phyloP scores from a whole-genome alignment of 2,113 vertebrate species.

The Poeciliopsis occidentalis region DNA sequence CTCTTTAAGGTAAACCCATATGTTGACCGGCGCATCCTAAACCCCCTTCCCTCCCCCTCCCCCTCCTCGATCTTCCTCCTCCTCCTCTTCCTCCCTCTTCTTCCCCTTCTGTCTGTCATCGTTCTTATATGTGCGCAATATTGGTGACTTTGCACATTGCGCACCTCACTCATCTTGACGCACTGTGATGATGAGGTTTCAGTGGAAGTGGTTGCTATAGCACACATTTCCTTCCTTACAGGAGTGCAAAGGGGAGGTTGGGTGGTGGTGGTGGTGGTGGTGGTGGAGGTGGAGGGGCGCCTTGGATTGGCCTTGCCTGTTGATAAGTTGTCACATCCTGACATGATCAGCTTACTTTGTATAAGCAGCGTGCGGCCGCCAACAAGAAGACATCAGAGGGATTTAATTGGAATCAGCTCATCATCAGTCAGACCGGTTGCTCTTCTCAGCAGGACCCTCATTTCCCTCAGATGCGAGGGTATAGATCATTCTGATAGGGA shows the following conservation, averaged over 20 bases:
- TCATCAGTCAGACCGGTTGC: slow-evolving; percentile 43
- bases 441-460: slow-evolving; percentile 42
- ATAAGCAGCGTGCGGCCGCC: slow-evolving; percentile 34
- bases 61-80: neutral
- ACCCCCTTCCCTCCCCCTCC: neutral
- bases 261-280: too few relatives aligned
- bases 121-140: slow-evolving; percentile 61
- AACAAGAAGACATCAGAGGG: slow-evolving; percentile 50
- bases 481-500: slow-evolving; percentile 44
- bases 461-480: slow-evolving; percentile 37
- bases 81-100: neutral
- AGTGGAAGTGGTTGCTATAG: slow-evolving; percentile 63
- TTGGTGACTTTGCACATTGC: slow-evolving; percentile 74
- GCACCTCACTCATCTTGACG: slow-evolving; percentile 72
- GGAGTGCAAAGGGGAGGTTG: slow-evolving; percentile 17
- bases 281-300: neutral
- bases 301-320: slow-evolving; percentile 72
- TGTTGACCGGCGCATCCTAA: slow-evolving; percentile 34
- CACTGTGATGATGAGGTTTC: slow-evolving; percentile 60
- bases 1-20: slow-evolving; percentile 73
- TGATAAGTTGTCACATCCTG: slow-evolving; percentile 69
- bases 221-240: slow-evolving; percentile 42
- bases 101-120: neutral
- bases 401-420: slow-evolving; percentile 59
- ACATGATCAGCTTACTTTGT: slow-evolving; percentile 46